Conservation (phyloP, 2,113 vertebrate species). For the Callaeas wilsoni region DNA sequence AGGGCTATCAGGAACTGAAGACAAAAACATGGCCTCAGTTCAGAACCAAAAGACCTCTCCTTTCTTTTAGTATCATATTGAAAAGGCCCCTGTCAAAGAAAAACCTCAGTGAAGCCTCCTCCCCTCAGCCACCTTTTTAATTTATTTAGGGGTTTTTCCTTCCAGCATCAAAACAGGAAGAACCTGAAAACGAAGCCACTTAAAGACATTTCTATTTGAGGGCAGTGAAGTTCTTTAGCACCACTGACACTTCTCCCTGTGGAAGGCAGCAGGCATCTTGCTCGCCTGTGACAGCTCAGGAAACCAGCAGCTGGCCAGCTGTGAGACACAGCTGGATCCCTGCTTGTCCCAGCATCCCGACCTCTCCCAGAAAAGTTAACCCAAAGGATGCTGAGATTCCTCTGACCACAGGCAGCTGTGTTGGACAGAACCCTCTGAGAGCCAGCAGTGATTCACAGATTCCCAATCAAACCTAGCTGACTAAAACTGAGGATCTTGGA, state of each 20-base stretch:
- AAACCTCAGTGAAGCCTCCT: neutral
- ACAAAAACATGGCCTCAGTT: neutral
- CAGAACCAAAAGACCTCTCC: neutral
- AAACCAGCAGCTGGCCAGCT: slow-evolving; percentile 16
- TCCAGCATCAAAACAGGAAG: neutral
- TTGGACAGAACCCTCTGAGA: neutral
- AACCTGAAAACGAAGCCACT: neutral
- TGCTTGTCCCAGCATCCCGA: neutral
- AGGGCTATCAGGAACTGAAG: neutral
- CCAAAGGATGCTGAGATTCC: neutral
- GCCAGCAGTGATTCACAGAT: neutral
- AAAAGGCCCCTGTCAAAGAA: neutral
- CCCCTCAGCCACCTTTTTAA: neutral
- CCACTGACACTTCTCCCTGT: neutral
- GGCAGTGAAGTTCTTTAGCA: neutral
- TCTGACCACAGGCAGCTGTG: rapidly evolving
- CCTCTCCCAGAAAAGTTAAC: neutral
- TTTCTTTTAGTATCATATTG: neutral
- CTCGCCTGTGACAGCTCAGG: neutral
- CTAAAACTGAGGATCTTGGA: neutral
- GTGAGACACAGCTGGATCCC: slow-evolving; percentile 17
- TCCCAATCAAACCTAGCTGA: neutral
- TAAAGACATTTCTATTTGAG: neutral
- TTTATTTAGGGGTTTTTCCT: neutral
- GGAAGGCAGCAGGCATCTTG: neutral